Evolutionary conservation across 2,888 invertebrate species (phyloP), one percentile per base, ranked within the genome.

Genomic region (Prostheceraeus crozeri): DNA sequence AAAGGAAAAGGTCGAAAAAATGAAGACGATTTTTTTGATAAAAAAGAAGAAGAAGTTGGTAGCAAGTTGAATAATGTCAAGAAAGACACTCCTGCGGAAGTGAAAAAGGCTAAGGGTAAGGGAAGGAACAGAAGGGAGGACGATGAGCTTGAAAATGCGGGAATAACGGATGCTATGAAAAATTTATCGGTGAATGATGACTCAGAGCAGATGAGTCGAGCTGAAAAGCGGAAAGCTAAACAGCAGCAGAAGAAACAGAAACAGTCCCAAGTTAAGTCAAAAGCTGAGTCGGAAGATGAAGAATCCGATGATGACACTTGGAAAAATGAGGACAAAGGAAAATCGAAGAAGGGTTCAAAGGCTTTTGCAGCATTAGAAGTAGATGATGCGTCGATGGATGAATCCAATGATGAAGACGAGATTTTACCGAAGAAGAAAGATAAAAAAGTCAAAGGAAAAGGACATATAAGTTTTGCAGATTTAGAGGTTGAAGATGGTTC

Each of bases 11-110:
- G 27, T 23, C 16, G 3, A n/a, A 40, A 40, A 36, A 35, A 28
- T 23, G 53, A 53, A 16, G 53, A 53, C 3, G 53, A 53, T 4
- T 23, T 25, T n/a, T 53, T 53, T 23, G 45, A 53, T 53, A 21
- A 53, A 46, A 28, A 35, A 28, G 53, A 53, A n/a, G 27, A 28
- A 6, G 45, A 45, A 2, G 31, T 53, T 3, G 35, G 27, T 16
- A n/a, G n/a, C 14, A 53, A 53, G 2, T 4, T 48, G 27, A 53
- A 53, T 8, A 35, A 28, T 35, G 21, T 23, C 6, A 16, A 10
- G 6, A 14, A 19, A 10, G 14, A 40, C 21, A 33, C 33, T 10
- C 33, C 33, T n/a, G n/a, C 33, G n/a, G n/a, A 33, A n/a, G n/a
- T 11, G n/a, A n/a, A n/a, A n/a, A 33, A 33, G 33, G 33, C 8